A percentile compares a stretch with the other conserved stretches of the same genome.
Conservation (phyloP, 2,797 vertebrate genomes). For the Periophthalmus magnuspinnatus region DNA sequence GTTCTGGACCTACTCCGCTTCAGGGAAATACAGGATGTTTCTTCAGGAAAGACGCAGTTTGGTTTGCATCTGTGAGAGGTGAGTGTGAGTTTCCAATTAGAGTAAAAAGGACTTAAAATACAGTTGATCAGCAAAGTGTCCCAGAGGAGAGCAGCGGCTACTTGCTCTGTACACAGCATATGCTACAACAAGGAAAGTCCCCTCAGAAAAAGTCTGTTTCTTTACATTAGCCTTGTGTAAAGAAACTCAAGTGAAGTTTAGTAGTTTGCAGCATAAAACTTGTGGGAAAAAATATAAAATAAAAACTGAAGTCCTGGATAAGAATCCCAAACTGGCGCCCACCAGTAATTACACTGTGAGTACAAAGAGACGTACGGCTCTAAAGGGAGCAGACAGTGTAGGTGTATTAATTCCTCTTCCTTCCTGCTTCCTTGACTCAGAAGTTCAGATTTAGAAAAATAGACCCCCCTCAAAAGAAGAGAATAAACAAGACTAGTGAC, state of each 20-base stretch:
- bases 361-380: slow-evolving; percentile 72
- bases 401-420: slow-evolving; percentile 74
- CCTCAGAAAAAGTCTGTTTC: slow-evolving; percentile 31
- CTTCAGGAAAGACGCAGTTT: too few species aligned
- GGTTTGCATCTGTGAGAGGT: too few species aligned
- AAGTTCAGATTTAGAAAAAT: slow-evolving; percentile 76
- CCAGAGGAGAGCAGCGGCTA: slow-evolving; percentile 20
- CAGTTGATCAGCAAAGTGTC: slow-evolving; percentile 41
- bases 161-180: slow-evolving; percentile 36
- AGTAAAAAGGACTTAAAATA: slow-evolving; percentile 20
- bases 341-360: slow-evolving; percentile 70
- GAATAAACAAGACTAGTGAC: slow-evolving; percentile 69
- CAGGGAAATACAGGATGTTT: too few species aligned
- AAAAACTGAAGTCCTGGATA: slow-evolving; percentile 46
- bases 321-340: slow-evolving; percentile 68
- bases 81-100: slow-evolving; percentile 19
- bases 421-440: slow-evolving; percentile 71
- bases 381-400: slow-evolving; percentile 71
- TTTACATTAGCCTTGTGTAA: slow-evolving; percentile 34
- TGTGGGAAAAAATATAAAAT: slow-evolving; percentile 37
- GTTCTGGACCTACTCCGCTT: too few species aligned
- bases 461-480: slow-evolving; percentile 56
- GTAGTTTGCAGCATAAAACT: slow-evolving; percentile 50
- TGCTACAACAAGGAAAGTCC: slow-evolving; percentile 42
- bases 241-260: slow-evolving; percentile 54